These are phyloP conservation scores for Sebastes iracundus DNA, from an alignment of 2,797 vertebrate species.

Conservation along the genomic window DNA sequence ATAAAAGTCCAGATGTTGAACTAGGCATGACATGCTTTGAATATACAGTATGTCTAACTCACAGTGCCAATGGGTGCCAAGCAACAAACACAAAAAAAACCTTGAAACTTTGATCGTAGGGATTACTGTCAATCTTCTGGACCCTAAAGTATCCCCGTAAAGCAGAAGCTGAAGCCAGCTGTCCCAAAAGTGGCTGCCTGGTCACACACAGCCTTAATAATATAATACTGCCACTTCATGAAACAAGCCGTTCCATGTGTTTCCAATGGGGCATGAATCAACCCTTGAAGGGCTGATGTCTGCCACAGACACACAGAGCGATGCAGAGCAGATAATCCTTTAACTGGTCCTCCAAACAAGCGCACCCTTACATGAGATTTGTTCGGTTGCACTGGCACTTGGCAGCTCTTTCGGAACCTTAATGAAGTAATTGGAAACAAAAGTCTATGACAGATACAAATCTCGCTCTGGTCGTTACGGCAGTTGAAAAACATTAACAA, in stretches of 20 bases:
- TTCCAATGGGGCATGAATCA: slow-evolving; percentile 37
- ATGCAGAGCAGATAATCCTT: slow-evolving; percentile 29
- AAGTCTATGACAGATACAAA: background rate
- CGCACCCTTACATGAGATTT: slow-evolving; percentile 8
- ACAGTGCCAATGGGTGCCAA: slow-evolving; percentile 38
- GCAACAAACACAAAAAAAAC: slow-evolving; percentile 37
- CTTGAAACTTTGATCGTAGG: slow-evolving; percentile 7
- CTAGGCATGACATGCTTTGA: slow-evolving; percentile 33
- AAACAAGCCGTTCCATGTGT: slow-evolving; percentile 55
- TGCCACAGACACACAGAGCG: slow-evolving; percentile 7
- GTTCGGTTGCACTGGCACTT: slow-evolving; percentile 7
- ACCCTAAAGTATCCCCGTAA: slow-evolving; percentile 12
- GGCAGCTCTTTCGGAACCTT: background rate
- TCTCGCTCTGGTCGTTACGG: background rate
- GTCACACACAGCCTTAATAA: slow-evolving; percentile 41
- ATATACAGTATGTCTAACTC: slow-evolving; percentile 27
- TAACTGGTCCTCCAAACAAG: slow-evolving; percentile 18
- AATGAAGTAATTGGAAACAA: slow-evolving; percentile 22
- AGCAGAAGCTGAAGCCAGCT: slow-evolving; percentile 25
- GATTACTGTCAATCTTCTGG: slow-evolving; percentile 26
- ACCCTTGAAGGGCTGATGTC: slow-evolving; percentile 8
- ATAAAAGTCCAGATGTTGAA: slow-evolving; percentile 75
- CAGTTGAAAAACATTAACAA: slow-evolving; percentile 1
- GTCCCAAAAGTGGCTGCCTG: slow-evolving; percentile 22
- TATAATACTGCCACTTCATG: slow-evolving; percentile 47